Evolutionary conservation across 2,888 invertebrate genomes (phyloP).

Genomic region (Helobdella robusta): DNA sequence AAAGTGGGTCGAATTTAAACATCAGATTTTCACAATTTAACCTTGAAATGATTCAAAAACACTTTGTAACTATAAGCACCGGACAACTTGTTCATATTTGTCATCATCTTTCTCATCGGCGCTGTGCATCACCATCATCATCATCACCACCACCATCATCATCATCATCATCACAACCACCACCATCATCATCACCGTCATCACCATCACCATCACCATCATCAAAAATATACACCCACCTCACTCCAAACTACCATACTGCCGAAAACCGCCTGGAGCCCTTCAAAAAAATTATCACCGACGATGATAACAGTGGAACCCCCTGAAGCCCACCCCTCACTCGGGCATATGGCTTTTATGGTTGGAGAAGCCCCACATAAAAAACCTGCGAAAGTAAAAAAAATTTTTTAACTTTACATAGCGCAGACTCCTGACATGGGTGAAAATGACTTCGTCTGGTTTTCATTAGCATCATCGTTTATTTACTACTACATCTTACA

Average conservation of each 20-base stretch:
- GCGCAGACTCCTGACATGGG: too few relatives aligned
- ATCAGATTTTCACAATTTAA: too few relatives aligned
- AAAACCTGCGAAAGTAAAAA: conserved; percentile 28
- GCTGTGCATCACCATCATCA: not conserved
- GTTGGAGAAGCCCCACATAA: conserved; percentile 63
- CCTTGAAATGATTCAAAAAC: too few relatives aligned
- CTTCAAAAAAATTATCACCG: conserved; percentile 98
- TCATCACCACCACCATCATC: conserved; percentile 12
- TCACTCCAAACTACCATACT: conserved; percentile 98
- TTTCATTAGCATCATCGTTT: too few relatives aligned
- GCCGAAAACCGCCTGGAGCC: conserved; percentile 94
- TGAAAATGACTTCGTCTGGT: too few relatives aligned
- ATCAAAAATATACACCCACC: conserved; percentile 53
- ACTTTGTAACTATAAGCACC: too few relatives aligned
- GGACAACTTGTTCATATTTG: too few relatives aligned
- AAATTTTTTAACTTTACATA: too few relatives aligned
- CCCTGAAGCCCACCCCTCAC: conserved; percentile 98
- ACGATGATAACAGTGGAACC: conserved; percentile 94
- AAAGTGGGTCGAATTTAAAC: too few relatives aligned
- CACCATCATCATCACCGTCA: conserved; percentile 15
- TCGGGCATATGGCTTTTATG: conserved; percentile 96
- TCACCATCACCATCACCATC: conserved; percentile 17
- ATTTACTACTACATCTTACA: too few relatives aligned
- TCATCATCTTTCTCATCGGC: not conserved
- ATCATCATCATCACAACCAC: conserved; percentile 13